Percentiles rank a stretch among this genome's conserved stretches.
These are phyloP conservation scores for Chloroceryle inda DNA, from an alignment of 2,797 vertebrate species.

Conservation along the genomic window DNA sequence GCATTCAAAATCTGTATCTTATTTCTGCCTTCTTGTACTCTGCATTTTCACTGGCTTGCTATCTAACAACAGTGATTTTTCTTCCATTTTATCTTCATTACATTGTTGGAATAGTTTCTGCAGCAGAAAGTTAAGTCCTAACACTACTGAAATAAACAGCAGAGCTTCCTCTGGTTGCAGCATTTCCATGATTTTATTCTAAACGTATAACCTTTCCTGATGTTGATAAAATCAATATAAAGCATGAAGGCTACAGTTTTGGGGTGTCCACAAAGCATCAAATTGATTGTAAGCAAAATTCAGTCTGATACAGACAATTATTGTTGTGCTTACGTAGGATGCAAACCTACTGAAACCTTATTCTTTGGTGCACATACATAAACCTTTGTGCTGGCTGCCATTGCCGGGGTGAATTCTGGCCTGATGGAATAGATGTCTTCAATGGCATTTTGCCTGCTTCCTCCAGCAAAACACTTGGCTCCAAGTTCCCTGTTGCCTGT, in stretches of 20 bases:
- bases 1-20: neutral
- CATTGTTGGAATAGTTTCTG: neutral
- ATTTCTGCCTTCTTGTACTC: neutral
- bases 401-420: neutral
- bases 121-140: neutral
- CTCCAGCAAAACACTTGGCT: conserved; percentile 51
- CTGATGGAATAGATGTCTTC: neutral
- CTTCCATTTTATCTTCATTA: neutral
- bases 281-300: neutral
- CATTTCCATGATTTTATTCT: neutral
- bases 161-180: conserved; percentile 7
- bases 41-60: neutral
- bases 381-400: neutral
- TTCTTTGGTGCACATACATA: neutral
- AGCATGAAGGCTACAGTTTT: neutral
- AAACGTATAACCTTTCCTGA: neutral
- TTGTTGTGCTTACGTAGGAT: neutral
- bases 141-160: neutral
- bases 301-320: neutral
- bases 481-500: neutral
- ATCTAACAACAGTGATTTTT: neutral
- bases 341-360: neutral
- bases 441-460: neutral
- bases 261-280: neutral
- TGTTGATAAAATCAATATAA: neutral